Base-by-base conservation (phyloP, 1,140 invertebrate genomes). In the Andricus grossulariae region DNA sequence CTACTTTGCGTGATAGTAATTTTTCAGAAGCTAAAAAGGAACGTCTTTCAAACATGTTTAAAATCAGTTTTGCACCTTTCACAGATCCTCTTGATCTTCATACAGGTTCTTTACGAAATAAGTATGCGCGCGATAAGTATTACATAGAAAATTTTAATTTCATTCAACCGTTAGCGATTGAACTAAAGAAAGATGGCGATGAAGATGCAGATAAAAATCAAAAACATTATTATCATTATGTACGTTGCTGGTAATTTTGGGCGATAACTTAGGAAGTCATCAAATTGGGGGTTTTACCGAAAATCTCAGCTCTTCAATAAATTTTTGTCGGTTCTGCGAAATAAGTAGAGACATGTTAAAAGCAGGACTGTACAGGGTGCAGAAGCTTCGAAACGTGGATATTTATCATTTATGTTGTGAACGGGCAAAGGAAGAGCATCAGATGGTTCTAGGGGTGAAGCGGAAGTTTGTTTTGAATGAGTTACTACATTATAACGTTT, bases 261-360 rank as follows among this genome's bases (percentile, higher is more conserved):
- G n/a, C n/a, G n/a, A n/a, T n/a, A 85, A 86, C 72, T 79, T 85
- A 66, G 82, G 83, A 0, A 83, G 78, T 45, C 82, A 86, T 76
- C 70, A 78, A 51, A 75, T 86, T 6, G 82, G 84, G 18, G 83
- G 84, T 52, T 86, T 80, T 66, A 55, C 70, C 54, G 80, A 84
- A 74, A 83, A 82, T 75, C 83, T 86, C 71, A 76, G 73, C 72
- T 76, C 71, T 13, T 52, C 39, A 5, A 77, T 76, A 19, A 80
- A 76, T 70, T 84, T 81, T 80, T 83, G 83, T 78, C 77, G 80
- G 13, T 79, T 73, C 25, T 85, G 84, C 74, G 72, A 73, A n/a
- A 78, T 78, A 10, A 73, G 54, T 32, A 21, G 45, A 45, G 49
- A 72, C 4, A 45, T 50, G 7, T 19, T 72, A 16, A 49, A 50